Conservation (phyloP, 2,888 invertebrate species). For the Drosophila dives region DNA sequence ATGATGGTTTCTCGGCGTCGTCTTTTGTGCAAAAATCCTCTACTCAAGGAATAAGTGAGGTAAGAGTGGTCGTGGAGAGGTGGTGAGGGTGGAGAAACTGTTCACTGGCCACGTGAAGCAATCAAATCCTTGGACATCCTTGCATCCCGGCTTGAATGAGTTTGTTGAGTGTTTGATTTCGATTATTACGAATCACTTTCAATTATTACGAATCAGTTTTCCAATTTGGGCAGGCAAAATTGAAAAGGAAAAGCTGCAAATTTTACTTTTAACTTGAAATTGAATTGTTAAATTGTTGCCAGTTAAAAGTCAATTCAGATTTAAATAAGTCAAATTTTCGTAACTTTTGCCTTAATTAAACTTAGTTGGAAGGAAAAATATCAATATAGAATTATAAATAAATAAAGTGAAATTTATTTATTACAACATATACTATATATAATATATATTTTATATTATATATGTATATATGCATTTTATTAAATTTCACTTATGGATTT, state of each 20-base stretch:
- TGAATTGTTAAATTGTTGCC: slow-evolving; percentile 14
- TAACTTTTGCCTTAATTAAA: too few relatives aligned
- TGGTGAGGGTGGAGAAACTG: slow-evolving; percentile 16
- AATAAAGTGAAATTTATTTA: too few relatives aligned
- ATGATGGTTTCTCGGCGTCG: slow-evolving; percentile 32
- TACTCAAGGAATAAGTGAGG: neutral
- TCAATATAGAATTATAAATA: too few relatives aligned
- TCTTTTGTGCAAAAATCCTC: slow-evolving; percentile 33
- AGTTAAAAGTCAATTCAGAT: slow-evolving; percentile 2
- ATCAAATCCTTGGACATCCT: slow-evolving; percentile 49
- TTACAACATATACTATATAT: too few relatives aligned
- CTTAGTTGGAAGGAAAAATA: neutral
- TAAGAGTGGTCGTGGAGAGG: neutral
- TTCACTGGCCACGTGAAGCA: slow-evolving; percentile 53
- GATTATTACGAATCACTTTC: slow-evolving; percentile 60
- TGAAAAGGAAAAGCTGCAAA: neutral
- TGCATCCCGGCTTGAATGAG: slow-evolving; percentile 37
- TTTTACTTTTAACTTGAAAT: slow-evolving; percentile 9
- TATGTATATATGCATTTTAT: neutral
- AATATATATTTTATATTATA: neutral
- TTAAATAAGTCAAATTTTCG: neutral
- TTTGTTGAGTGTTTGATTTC: slow-evolving; percentile 71
- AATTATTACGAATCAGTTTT: slow-evolving; percentile 19
- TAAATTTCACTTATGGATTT: slow-evolving; percentile 15
- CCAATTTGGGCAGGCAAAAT: neutral